phyloP scores from a whole-genome alignment of 2,888 invertebrate genomes.

The Macropis europaea region DNA sequence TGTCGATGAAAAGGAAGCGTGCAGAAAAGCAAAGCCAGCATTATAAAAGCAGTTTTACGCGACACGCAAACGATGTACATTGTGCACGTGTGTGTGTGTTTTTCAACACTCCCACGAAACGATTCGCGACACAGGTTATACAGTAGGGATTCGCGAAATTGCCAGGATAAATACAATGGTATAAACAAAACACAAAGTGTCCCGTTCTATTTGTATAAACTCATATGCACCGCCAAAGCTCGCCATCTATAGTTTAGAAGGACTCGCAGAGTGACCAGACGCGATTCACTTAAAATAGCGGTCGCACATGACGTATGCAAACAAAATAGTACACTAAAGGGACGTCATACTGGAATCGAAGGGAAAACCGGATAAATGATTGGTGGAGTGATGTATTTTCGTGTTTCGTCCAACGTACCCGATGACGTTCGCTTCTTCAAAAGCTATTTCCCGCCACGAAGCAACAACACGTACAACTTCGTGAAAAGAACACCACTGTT shows the following conservation, averaged over 20 bases:
- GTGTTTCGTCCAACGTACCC: slow-evolving; percentile 33
- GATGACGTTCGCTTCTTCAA: slow-evolving; percentile 34
- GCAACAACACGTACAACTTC: slow-evolving; percentile 16
- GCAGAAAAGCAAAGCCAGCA: slow-evolving; percentile 31
- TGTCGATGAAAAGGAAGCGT: slow-evolving; percentile 37
- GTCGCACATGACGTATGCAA: slow-evolving; percentile 20
- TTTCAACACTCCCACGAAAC: slow-evolving; percentile 5
- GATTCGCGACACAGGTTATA: slow-evolving; percentile 34
- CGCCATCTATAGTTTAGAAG: slow-evolving; percentile 17
- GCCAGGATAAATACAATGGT: slow-evolving; percentile 33
- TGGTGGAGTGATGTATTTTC: slow-evolving; percentile 9
- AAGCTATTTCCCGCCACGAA: slow-evolving; percentile 39
- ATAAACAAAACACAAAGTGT: slow-evolving; percentile 12
- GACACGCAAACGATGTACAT: neutral
- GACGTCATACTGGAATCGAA: neutral
- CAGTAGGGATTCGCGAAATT: slow-evolving; percentile 20
- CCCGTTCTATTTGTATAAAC: slow-evolving; percentile 31
- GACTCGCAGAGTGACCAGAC: slow-evolving; percentile 4
- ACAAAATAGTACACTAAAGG: slow-evolving; percentile 11
- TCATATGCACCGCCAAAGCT: slow-evolving; percentile 40
- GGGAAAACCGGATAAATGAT: neutral
- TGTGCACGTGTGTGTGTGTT: neutral
- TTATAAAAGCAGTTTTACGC: neutral
- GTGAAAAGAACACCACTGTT: slow-evolving; percentile 10
- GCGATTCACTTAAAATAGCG: slow-evolving; percentile 36